Base-by-base conservation (phyloP, 2,888 invertebrate species). In the Lumbricus terrestris region DNA sequence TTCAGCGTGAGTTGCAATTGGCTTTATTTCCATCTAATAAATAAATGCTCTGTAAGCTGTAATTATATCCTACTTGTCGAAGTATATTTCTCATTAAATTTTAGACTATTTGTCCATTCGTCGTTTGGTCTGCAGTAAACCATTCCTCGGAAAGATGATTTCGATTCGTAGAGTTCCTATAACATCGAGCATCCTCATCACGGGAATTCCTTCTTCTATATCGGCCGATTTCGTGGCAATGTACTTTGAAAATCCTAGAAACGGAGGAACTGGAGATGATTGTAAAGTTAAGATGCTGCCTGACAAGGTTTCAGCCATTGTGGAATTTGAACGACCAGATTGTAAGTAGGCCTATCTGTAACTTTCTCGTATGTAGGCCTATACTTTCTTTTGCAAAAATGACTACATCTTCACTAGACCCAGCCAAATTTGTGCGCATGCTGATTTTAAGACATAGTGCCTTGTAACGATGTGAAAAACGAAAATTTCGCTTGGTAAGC, bases 101-200 rank as follows among this genome's bases (percentile, higher is more conserved):
- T 69, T n/a, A 69, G 69, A 69, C n/a, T 69, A 69, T n/a, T 69
- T 8, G 69, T 69, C 69, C 29, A 69, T 69, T 8, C 69, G 69
- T n/a, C 69, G n/a, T 69, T 69, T 69, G 69, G n/a, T 69, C n/a
- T n/a, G 69, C 69, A 69, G 69, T n/a, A 69, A 69, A 69, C 69
- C 69, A 69, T 69, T 69, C 69, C 69, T n/a, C 1, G 69, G 69
- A 1, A 29, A 69, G n/a, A 69, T 69, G 69, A 69, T 69, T 69
- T 69, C 69, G n/a, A 69, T 69, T 69, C 69, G 69, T 6, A 69
- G 69, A 69, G 69, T 69, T 69, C 69, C 69, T 0, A 29, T 8
- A 1, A 69, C 69, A n/a, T 69, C 69, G 29, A 69, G 69, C 69
- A 69, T 69, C 69, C 29, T 69, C 11, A n/a, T 69, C 16, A 69